Evolutionary conservation across 2,113 vertebrate species (phyloP), one percentile per base, ranked within the genome.

Genomic region (Phaetusa simplex): DNA sequence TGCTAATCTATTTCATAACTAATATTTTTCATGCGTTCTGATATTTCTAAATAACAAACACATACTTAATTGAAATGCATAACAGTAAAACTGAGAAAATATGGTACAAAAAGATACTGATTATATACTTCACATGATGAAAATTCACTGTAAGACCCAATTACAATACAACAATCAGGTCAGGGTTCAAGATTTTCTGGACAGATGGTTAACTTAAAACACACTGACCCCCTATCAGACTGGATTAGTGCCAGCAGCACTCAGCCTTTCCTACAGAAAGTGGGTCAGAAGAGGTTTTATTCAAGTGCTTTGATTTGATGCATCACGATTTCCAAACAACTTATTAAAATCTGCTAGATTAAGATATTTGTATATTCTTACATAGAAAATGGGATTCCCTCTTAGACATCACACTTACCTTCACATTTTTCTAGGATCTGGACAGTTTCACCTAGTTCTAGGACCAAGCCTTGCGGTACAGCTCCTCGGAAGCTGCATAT

Each of bases 401-500:
- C 72, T 30, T 45, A 38, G 74, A 14, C 55, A 67, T 65, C 24
- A 65, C 65, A 89, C 98, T 98, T 94, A 99, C 99, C 99, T 98
- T 99, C 99, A 98, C 98, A 99, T 98, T 99, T 99, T 98, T 99
- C 99, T 97, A 99, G 97, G 97, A 99, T 99, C 98, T 99, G 99
- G 36, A 99, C 99, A 22, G 99, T 99, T 98, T 99, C 99, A 98
- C 99, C 99, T 85, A 99, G 98, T 98, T 99, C 99, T 98, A 99
- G 98, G 76, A 99, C 98, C 97, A 99, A 98, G 55, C 99, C 99
- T 97, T 99, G 99, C 73, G 99, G 99, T 93, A 99, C 98, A 72
- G 99, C 96, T 90, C 99, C 99, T 93, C 99, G 99, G 98, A 99
- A 99, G 98, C 99, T 99, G 98, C 99, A 99, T 98, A 99, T 99